Percentiles rank a stretch among this genome's conserved stretches.
Conservation (phyloP, 2,888 invertebrate genomes). For the Cheiracanthium punctorium region DNA sequence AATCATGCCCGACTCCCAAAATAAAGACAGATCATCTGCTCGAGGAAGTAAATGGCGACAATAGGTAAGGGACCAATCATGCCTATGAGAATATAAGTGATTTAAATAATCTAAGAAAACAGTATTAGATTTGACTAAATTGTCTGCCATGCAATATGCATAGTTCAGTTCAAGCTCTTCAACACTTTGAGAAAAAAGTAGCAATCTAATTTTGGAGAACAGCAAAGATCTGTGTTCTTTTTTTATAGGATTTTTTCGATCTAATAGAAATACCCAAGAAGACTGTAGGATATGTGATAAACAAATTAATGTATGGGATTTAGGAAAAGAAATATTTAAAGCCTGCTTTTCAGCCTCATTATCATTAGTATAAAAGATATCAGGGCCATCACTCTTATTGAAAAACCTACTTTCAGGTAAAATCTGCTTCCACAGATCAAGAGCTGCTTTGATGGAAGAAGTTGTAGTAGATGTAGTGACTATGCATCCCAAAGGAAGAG, state of each 20-base stretch:
- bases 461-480: slow-evolving; percentile 33
- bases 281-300: slow-evolving; percentile 53
- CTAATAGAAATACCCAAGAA: slow-evolving; percentile 56
- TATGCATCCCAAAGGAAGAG: slow-evolving; percentile 47
- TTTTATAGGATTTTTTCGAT: slow-evolving; percentile 52
- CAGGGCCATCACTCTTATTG: slow-evolving; percentile 50
- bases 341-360: slow-evolving; percentile 44
- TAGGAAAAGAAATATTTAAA: slow-evolving; percentile 38
- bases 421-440: slow-evolving; percentile 63
- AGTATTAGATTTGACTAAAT: slow-evolving; percentile 50
- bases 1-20: slow-evolving; percentile 57
- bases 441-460: slow-evolving; percentile 40
- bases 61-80: slow-evolving; percentile 61
- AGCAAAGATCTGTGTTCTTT: slow-evolving; percentile 52
- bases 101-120: slow-evolving; percentile 45
- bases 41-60: slow-evolving; percentile 33
- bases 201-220: slow-evolving; percentile 51
- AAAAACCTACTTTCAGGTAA: slow-evolving; percentile 46
- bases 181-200: slow-evolving; percentile 53
- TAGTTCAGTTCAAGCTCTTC: slow-evolving; percentile 65
- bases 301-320: slow-evolving; percentile 52
- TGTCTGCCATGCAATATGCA: slow-evolving; percentile 41
- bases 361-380: slow-evolving; percentile 56
- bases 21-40: slow-evolving; percentile 36
- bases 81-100: slow-evolving; percentile 43